Percentiles rank a stretch among this genome's conserved stretches.
These are phyloP conservation scores for Aleiodes alternator DNA, from an alignment of 2,888 invertebrate genomes.

Conservation along the genomic window DNA sequence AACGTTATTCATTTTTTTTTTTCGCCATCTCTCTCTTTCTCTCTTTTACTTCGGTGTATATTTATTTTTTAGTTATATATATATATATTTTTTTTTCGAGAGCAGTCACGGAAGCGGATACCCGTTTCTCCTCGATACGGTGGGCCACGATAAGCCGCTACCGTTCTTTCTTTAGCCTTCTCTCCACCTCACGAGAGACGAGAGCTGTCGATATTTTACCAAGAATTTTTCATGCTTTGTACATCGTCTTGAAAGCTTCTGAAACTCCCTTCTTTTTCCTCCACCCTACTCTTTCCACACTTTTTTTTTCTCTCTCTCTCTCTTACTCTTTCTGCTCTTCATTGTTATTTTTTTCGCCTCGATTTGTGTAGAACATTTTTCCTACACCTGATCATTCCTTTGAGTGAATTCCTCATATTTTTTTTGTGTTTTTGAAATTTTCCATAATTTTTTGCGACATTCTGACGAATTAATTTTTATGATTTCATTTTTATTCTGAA, in stretches of 20 bases:
- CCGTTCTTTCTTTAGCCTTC: constrained; percentile 35
- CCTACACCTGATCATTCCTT: no score
- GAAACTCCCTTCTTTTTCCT: constrained; percentile 34
- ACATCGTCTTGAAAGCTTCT: constrained; percentile 50
- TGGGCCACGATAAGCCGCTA: constrained; percentile 46
- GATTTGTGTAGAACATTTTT: not conserved
- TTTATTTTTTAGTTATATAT: constrained; percentile 28
- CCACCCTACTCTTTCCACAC: constrained; percentile 28
- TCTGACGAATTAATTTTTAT: no score
- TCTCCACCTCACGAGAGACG: constrained; percentile 43
- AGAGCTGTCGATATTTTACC: constrained; percentile 55
- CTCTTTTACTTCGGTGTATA: not conserved
- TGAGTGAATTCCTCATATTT: no score
- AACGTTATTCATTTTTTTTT: constrained; percentile 21
- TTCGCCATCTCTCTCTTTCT: not conserved
- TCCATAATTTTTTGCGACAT: no score
- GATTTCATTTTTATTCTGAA: no score
- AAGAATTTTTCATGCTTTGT: constrained; percentile 56
- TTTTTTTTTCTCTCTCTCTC: constrained; percentile 29
- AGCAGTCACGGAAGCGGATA: constrained; percentile 47
- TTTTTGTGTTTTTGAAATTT: no score
- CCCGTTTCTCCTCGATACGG: constrained; percentile 41
- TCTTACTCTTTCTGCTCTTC: constrained; percentile 22
- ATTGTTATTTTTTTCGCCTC: constrained; percentile 25
- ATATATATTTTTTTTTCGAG: constrained; percentile 19